Evolutionary conservation across 2,797 vertebrate species (phyloP).

Genomic region (Philypnodon macrostomus): DNA sequence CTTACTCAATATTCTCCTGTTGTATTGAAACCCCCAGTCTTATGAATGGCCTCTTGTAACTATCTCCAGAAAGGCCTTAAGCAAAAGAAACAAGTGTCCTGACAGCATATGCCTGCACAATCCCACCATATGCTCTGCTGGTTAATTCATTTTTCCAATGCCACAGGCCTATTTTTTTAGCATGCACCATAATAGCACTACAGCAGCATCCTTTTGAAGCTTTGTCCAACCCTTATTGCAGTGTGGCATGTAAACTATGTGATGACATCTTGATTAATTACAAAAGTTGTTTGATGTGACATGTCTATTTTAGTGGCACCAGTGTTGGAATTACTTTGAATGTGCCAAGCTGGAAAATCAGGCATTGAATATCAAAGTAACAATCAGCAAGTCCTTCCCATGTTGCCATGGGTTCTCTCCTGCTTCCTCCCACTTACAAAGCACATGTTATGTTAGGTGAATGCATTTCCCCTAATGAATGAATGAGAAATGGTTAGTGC

Average conservation of each 20-base stretch:
- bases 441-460: too few species aligned
- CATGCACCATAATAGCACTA: conserved; percentile 30
- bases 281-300: conserved; percentile 13
- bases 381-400: too few species aligned
- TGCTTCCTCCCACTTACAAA: too few species aligned
- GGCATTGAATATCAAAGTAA: too few species aligned
- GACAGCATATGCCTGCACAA: conserved; percentile 70
- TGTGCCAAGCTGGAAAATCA: conserved; percentile 36
- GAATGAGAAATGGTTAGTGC: too few species aligned
- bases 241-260: conserved; percentile 17
- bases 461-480: too few species aligned
- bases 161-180: conserved; percentile 39
- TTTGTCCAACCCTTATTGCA: conserved; percentile 29
- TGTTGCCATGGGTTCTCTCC: too few species aligned
- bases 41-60: conserved; percentile 61
- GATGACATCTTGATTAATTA: conserved; percentile 16
- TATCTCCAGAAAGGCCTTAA: conserved; percentile 56
- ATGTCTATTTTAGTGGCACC: conserved; percentile 39
- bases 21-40: conserved; percentile 38
- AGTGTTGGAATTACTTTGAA: conserved; percentile 45
- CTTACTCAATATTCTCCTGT: conserved; percentile 19
- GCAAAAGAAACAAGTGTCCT: conserved; percentile 59
- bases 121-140: conserved; percentile 73
- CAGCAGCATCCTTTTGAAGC: conserved; percentile 25
- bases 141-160: conserved; percentile 68